Evolutionary conservation across 2,888 invertebrate species (phyloP).

Genomic region (Diplolepis rosae): DNA sequence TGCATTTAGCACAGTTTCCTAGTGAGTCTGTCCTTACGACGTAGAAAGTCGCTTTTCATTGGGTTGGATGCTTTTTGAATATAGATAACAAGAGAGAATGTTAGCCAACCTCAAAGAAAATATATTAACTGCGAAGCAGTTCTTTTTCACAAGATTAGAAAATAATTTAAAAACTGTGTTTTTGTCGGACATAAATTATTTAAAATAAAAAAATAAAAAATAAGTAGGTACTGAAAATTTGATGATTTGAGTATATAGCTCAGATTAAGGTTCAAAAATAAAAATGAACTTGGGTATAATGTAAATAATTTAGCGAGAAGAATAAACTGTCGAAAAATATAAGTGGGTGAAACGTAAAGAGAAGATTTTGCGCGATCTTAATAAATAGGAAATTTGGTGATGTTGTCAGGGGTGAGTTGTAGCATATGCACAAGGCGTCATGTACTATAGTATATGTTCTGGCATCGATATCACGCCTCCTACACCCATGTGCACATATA

Average conservation of each 20-base stretch:
- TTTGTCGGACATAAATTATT: neutral
- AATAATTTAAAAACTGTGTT: neutral
- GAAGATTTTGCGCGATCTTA: neutral
- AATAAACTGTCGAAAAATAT: neutral
- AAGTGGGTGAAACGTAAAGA: neutral
- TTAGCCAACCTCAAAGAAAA: neutral
- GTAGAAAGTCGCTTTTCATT: neutral
- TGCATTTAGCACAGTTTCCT: conserved; percentile 62
- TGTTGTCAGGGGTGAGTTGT: neutral
- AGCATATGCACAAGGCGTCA: neutral
- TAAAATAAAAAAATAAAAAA: too few relatives aligned
- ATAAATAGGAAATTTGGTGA: neutral
- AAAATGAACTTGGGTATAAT: neutral
- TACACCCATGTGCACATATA: conserved; percentile 4
- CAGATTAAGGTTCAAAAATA: neutral
- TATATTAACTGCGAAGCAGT: neutral
- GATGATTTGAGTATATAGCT: neutral
- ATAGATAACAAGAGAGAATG: neutral
- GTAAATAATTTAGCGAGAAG: neutral
- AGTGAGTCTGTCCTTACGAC: conserved; percentile 37
- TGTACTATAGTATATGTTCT: neutral
- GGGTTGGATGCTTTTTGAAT: neutral
- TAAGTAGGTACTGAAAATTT: neutral
- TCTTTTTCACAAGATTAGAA: neutral
- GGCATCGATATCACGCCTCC: neutral